Conservation (phyloP, 2,113 vertebrate genomes). For the Cyprinus carpio region DNA sequence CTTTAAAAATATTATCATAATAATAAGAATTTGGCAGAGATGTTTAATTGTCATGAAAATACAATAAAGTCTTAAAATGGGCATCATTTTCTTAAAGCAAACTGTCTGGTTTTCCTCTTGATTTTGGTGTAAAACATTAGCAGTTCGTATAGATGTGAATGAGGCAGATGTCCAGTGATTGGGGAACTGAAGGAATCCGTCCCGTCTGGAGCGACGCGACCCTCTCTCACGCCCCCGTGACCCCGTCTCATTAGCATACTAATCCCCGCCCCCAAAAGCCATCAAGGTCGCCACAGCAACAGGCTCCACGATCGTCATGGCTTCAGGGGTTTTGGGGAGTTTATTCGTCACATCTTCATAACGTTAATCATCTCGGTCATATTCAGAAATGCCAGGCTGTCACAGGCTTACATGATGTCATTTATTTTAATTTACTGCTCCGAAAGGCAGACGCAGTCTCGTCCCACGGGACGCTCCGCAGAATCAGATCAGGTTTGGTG, state of each 20-base stretch:
- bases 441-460: slow-evolving; percentile 3
- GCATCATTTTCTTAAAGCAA: no score
- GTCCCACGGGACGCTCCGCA: neutral
- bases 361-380: slow-evolving; percentile 35
- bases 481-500: slow-evolving; percentile 40
- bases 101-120: no score
- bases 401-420: slow-evolving; percentile 33
- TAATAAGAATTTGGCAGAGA: no score
- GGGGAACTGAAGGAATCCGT: neutral
- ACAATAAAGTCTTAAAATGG: no score
- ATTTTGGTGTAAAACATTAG: no score
- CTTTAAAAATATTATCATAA: no score
- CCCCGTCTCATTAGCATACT: slow-evolving; percentile 7
- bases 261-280: slow-evolving; percentile 6
- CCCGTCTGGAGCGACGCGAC: neutral
- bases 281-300: neutral
- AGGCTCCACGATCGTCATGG: neutral
- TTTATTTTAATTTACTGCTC: slow-evolving; percentile 25
- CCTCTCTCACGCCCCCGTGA: neutral
- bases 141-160: neutral
- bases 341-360: slow-evolving; percentile 3
- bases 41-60: no score
- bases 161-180: slow-evolving; percentile 10
- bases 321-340: neutral
- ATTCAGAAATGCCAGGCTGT: slow-evolving; percentile 24